A percentile compares a stretch with the other conserved stretches of the same genome.
Conservation (phyloP, 2,113 vertebrate species). For the Serilophus lunatus region DNA sequence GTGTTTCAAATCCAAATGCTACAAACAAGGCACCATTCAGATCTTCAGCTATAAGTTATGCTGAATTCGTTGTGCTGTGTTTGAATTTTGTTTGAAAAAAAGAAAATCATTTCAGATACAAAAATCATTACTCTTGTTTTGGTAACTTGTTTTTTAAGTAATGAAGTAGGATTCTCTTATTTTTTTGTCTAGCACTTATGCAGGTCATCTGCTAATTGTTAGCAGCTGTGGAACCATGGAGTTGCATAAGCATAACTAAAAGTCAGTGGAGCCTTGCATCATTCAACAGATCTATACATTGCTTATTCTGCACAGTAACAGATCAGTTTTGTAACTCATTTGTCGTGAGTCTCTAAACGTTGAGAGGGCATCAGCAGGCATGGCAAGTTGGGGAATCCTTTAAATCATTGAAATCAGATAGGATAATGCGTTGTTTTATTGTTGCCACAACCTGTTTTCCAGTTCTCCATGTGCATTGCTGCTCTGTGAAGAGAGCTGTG, state of each 20-base stretch:
- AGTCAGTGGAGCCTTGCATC: slow-evolving; percentile 38
- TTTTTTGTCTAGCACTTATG: background rate
- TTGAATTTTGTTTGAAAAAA: slow-evolving; percentile 25
- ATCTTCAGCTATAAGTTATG: slow-evolving; percentile 38
- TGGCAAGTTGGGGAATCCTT: slow-evolving; percentile 30
- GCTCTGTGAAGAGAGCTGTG: background rate
- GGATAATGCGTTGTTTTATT: background rate
- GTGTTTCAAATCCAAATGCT: slow-evolving; percentile 52
- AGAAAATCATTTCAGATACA: slow-evolving; percentile 30
- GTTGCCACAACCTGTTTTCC: slow-evolving; percentile 8
- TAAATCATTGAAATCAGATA: background rate
- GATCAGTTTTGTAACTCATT: slow-evolving; percentile 42
- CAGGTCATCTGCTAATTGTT: slow-evolving; percentile 68
- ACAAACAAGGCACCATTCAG: slow-evolving; percentile 67
- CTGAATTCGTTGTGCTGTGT: background rate
- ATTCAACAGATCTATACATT: slow-evolving; percentile 37
- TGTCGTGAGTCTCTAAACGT: background rate
- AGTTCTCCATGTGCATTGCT: background rate
- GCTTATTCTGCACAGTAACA: slow-evolving; percentile 52
- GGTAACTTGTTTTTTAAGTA: slow-evolving; percentile 48
- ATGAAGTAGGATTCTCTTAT: slow-evolving; percentile 18
- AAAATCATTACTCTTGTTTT: background rate
- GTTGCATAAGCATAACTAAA: slow-evolving; percentile 65
- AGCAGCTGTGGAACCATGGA: slow-evolving; percentile 68
- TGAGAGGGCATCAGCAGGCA: background rate